Evolutionary conservation across 1,140 invertebrate genomes (phyloP), one percentile per base, ranked within the genome.

Genomic region (Drosophila burlai): DNA sequence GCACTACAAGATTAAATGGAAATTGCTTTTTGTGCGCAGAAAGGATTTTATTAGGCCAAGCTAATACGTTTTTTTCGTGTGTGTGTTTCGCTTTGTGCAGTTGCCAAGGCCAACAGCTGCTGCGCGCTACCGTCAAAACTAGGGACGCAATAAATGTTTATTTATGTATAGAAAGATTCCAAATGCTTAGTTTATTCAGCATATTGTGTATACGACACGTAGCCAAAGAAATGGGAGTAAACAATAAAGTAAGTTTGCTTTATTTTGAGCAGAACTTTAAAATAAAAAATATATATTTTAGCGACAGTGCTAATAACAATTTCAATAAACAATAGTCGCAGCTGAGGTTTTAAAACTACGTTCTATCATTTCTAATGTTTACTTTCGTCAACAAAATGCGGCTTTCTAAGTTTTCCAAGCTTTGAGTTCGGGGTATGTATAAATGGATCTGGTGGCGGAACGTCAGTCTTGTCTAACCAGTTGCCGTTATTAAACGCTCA

Each of bases 11-110:
- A 79, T 76, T 54, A 66, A 49, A 68, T 85, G 72, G 71, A 79
- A 82, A 86, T 85, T 76, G 76, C 71, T 72, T 85, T 79, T 85
- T 74, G 64, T 69, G 58, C 74, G 50, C 49, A 54, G 50, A 63
- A 73, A 76, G 66, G 29, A 68, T 80, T 80, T 84, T 74, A 67
- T 63, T 67, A 78, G 49, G 52, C 52, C 64, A 78, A 55, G 64
- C 60, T 77, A 64, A 78, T 42, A 50, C 40, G 38, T 52, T 54
- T 38, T 40, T 75, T 38, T 34, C 3, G 34, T 52, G 49, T 21
- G 49, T 7, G 18, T 13, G 36, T 13, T 52, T 57, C 26, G 36
- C 24, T 26, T 21, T 71, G 46, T 46, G 43, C 45, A 63, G 65
- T 55, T 34, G 47, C 40, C 61, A 75, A 75, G 52, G 68, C 52